Evolutionary conservation across 2,113 vertebrate genomes (phyloP).

Genomic region (Tinamus guttatus): DNA sequence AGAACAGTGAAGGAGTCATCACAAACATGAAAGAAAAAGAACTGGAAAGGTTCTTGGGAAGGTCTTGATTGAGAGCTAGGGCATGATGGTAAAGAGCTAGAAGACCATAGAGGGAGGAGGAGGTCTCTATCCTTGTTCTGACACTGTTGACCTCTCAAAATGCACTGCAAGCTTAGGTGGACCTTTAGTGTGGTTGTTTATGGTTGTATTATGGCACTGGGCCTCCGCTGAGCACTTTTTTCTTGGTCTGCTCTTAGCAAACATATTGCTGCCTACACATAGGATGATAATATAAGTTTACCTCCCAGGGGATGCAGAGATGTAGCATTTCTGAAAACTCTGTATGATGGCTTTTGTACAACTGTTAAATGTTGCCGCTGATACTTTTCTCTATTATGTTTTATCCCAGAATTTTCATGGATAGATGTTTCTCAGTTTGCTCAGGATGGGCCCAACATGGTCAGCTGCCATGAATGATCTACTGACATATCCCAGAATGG

Average conservation of each 20-base stretch:
- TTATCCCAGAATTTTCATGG: background rate
- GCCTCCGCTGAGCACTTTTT: background rate
- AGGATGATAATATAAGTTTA: background rate
- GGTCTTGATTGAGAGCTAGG: background rate
- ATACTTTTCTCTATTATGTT: background rate
- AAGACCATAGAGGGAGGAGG: background rate
- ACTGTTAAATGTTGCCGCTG: background rate
- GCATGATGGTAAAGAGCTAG: fast-evolving
- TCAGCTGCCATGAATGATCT: background rate
- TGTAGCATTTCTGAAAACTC: background rate
- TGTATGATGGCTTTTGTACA: background rate
- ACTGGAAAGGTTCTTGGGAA: background rate
- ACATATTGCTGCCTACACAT: background rate
- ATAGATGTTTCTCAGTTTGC: background rate
- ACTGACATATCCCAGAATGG: background rate
- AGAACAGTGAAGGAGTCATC: background rate
- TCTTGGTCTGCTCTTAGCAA: background rate
- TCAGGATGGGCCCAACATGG: background rate
- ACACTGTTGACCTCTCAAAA: background rate
- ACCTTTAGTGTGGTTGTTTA: background rate
- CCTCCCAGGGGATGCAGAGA: background rate
- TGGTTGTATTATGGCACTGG: background rate
- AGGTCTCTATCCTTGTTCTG: background rate
- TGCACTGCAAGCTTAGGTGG: background rate
- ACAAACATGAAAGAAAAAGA: background rate